Base-by-base conservation (phyloP, 2,888 invertebrate genomes). In the Pseudeuparius sepicola region DNA sequence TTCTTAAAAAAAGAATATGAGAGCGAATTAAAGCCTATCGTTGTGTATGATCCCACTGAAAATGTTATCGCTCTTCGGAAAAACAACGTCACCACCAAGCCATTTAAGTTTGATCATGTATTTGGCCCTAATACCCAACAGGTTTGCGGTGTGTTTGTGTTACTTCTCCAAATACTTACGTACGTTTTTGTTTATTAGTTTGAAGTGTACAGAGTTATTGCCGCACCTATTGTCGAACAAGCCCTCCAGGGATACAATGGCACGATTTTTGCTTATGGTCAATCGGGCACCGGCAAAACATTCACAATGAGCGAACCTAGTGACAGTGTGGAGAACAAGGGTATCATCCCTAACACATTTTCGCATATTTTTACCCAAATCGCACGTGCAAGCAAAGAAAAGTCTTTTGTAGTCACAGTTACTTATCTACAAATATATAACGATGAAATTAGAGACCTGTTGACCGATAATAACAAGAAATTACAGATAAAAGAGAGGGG, bases 351-450 rank as follows among this genome's bases (percentile, higher is more conserved):
- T 0, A 97, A 98, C 65, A 93, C 94, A 0, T 99, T 98, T 66
- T 96, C 96, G 0, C 98, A 98, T 53, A 90, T 99, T 48, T 98
- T 98, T 66, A 92, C 92, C 15, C 89, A 92, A 53, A 98, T 98
- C 48, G 89, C 97, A 0, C 87, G 90, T 56, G 89, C 93, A 1
- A 92, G 88, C 84, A 61, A 57, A 35, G 60, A 61, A 44, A 57
- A 57, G 34, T 59, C 59, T 53, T 98, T 98, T 64, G 70, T 97
- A 32, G 97, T 98, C 4, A 79, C 96, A 48, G 96, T 96, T 4
- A 94, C 97, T 0, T 98, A 97, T 60, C 69, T 98, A 62, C 97
- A 99, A 69, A 97, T 99, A 43, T 98, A 98, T 65, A 98, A 98
- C 61, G 98, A 98, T 63, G 97, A 98, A 63, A 92, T 98, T 0